Evolutionary conservation across 1,140 invertebrate genomes (phyloP), one percentile per base, ranked within the genome.

Genomic region (Lepidurus packardi): DNA sequence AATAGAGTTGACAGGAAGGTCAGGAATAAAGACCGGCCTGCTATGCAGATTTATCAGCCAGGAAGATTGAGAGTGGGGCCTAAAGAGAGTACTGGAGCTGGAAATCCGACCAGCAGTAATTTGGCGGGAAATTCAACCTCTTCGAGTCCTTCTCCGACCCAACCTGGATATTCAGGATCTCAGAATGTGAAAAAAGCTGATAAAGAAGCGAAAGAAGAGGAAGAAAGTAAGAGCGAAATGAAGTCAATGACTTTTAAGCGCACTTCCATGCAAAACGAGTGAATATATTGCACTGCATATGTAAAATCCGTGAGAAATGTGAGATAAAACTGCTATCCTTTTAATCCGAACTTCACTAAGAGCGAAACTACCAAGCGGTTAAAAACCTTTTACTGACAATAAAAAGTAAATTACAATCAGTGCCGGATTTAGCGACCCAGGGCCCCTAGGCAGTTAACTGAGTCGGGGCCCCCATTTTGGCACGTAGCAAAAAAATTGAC

Each of bases 1-100:
- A n/a, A 76, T n/a, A 73, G 65, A 44, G 77, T 43, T 85, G 87
- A 77, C 86, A 86, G 80, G 87, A 86, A 77, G 84, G 88, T 73
- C 86, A 89, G 77, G 88, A 89, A 81, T 86, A 85, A 92, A 89
- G 90, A 92, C 83, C 89, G 91, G 74, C 91, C 91, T 10, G 88
- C 89, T 73, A 88, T 92, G 80, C 89, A 90, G 79, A 91, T 92
- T 79, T 92, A 92, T 83, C 87, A 91, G 77, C 91, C 91, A 7
- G 90, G 91, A n/a, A 74, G 73, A 13, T 45, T 34, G 47, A 73
- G 78, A 4, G 7, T 74, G 8, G 75, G 73, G 16, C 43, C 16
- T 2, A 43, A 41, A 41, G 44, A 75, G 2, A 42, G 44, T 24
- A 16, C 24, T 34, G 34, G 34, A 4, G 34, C 34, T 34, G 34